Percentiles rank a stretch among this genome's conserved stretches.
These are phyloP conservation scores for Gastracanthus pulcherrimus DNA, from an alignment of 2,888 invertebrate genomes.

Conservation along the genomic window DNA sequence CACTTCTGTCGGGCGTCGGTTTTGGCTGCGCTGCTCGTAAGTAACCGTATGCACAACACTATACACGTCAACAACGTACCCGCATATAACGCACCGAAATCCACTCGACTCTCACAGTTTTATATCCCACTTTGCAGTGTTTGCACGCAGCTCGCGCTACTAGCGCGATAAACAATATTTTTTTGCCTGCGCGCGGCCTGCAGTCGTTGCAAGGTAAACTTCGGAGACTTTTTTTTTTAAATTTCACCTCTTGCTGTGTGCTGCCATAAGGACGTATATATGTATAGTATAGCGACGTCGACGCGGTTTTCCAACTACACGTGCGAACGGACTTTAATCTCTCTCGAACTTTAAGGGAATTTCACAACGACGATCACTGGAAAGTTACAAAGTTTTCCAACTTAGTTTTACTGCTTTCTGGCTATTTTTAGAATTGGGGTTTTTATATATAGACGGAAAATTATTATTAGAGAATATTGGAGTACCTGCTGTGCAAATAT, in stretches of 20 bases:
- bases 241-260: neutral
- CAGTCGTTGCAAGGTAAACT: neutral
- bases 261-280: conserved; percentile 32
- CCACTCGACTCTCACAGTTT: neutral
- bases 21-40: too few species aligned
- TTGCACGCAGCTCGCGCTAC: too few species aligned
- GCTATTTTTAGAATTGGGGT: neutral
- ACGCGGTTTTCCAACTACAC: too few species aligned
- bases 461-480: too few species aligned
- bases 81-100: neutral
- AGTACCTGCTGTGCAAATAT: neutral
- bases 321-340: conserved; percentile 29
- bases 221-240: neutral
- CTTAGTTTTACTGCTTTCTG: neutral
- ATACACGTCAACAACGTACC: too few species aligned
- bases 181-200: neutral
- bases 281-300: too few species aligned
- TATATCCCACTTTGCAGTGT: too few species aligned
- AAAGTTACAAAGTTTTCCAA: neutral
- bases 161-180: neutral
- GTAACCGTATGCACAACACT: neutral
- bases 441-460: neutral
- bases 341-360: neutral
- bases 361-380: conserved; percentile 9
- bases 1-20: too few species aligned